A percentile compares a stretch with the other conserved stretches of the same genome.
Evolutionary conservation across 2,888 invertebrate species (phyloP).

Genomic region (Scaptomyza reducta): DNA sequence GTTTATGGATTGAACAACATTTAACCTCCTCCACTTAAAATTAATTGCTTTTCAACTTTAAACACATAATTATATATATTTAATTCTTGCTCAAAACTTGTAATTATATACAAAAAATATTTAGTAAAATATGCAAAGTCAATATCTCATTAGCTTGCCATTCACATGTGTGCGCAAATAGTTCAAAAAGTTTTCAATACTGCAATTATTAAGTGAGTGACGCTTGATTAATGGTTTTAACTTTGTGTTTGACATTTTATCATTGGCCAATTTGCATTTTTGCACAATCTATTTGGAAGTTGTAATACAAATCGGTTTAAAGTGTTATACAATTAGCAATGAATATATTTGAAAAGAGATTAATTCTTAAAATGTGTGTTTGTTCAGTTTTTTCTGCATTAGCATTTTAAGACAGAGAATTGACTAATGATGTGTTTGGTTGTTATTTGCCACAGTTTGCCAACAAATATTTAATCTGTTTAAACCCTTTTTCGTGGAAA

Average conservation of each 20-base stretch:
- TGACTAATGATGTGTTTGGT: conserved; percentile 7
- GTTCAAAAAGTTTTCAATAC: conserved; percentile 30
- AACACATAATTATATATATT: conserved; percentile 8
- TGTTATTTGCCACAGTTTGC: conserved; percentile 45
- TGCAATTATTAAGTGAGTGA: conserved; percentile 42
- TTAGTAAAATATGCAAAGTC: background rate
- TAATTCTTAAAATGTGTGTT: conserved; percentile 1
- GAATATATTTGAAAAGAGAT: conserved; percentile 7
- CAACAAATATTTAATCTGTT: conserved; percentile 16
- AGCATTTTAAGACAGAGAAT: background rate
- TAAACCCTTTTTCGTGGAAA: conserved; percentile 56
- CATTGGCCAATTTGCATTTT: conserved; percentile 47
- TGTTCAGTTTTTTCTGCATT: conserved; percentile 8
- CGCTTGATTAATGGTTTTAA: conserved; percentile 57
- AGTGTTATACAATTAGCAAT: conserved; percentile 23
- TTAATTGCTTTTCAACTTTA: conserved; percentile 2
- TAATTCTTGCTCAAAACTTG: background rate
- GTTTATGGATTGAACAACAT: background rate
- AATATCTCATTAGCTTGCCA: conserved; percentile 31
- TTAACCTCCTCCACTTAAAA: background rate
- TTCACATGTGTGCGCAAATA: conserved; percentile 11
- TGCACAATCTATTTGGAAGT: conserved; percentile 14
- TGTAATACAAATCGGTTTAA: conserved; percentile 29
- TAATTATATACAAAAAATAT: conserved; percentile 1
- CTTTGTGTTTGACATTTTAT: conserved; percentile 31